phyloP scores from a whole-genome alignment of 1,140 invertebrate genomes.

The Bombyx mandarina region DNA sequence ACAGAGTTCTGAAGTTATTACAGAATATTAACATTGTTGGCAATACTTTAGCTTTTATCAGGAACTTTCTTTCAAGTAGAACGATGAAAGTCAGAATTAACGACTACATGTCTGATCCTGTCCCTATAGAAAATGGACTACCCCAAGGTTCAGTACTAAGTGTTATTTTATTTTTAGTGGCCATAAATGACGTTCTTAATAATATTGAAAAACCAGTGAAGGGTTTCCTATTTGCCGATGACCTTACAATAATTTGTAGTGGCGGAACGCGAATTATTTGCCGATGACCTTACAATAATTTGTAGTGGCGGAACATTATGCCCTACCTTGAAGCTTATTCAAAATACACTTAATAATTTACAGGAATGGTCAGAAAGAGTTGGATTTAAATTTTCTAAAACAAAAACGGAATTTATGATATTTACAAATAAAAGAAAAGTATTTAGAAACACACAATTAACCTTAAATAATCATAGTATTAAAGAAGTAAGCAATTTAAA shows the following conservation, averaged over 20 bases:
- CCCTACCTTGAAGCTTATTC: constrained; percentile 9
- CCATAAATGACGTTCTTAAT: constrained; percentile 16
- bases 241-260: constrained; percentile 12
- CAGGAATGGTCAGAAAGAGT: constrained; percentile 5
- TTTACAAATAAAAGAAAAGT: constrained; percentile 9
- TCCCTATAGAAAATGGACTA: constrained; percentile 16
- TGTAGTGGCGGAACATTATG: constrained; percentile 11
- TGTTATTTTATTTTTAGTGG: constrained; percentile 17
- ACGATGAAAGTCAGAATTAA: constrained; percentile 16
- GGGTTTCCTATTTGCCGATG: constrained; percentile 15
- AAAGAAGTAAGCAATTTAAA: constrained; percentile 16
- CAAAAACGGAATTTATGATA: constrained; percentile 9
- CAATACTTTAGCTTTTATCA: constrained; percentile 15
- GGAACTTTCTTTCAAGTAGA: constrained; percentile 1
- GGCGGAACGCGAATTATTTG: constrained; percentile 11
- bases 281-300: constrained; percentile 12
- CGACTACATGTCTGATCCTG: constrained; percentile 10
- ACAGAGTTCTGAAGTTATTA: constrained; percentile 15
- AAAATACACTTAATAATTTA: constrained; percentile 9
- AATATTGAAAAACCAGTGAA: constrained; percentile 12
- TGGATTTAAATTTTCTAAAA: constrained; percentile 9
- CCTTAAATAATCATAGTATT: constrained; percentile 6
- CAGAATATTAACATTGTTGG: constrained; percentile 14
- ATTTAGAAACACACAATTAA: constrained; percentile 6
- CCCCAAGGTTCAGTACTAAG: constrained; percentile 19